These are phyloP conservation scores for Microplitis manilae DNA, from an alignment of 2,888 invertebrate species.

Conservation along the genomic window DNA sequence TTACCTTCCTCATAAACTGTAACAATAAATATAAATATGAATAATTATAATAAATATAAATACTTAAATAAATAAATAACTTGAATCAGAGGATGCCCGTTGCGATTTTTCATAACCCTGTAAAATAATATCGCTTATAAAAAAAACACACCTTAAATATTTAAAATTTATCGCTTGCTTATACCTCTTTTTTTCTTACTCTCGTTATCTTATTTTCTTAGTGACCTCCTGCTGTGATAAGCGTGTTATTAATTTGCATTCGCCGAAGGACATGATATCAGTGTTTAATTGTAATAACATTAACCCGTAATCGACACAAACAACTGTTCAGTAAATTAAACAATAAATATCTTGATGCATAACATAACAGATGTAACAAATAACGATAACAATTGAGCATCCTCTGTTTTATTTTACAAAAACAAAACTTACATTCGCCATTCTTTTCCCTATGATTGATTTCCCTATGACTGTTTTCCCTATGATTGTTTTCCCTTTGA, in stretches of 20 bases:
- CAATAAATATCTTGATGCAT: too few species aligned
- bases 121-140: not conserved
- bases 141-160: not conserved
- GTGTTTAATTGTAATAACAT: too few species aligned
- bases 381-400: slow-evolving; percentile 11
- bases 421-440: slow-evolving; percentile 61
- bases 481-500: slow-evolving; percentile 44
- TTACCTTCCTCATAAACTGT: slow-evolving; percentile 62
- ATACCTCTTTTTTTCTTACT: too few species aligned
- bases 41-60: slow-evolving; percentile 7
- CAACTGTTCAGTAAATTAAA: too few species aligned
- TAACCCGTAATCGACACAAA: too few species aligned
- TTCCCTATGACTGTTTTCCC: not conserved
- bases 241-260: too few species aligned
- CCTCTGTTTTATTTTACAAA: slow-evolving; percentile 16
- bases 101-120: not conserved
- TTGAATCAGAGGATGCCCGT: not conserved
- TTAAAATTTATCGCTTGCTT: too few species aligned
- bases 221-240: too few species aligned
- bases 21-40: slow-evolving; percentile 16
- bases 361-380: too few species aligned
- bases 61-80: not conserved
- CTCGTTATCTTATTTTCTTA: too few species aligned
- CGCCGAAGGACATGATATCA: too few species aligned
- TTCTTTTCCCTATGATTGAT: slow-evolving; percentile 64